Evolutionary conservation across 2,113 vertebrate species (phyloP).

Genomic region (Alligator sinensis): DNA sequence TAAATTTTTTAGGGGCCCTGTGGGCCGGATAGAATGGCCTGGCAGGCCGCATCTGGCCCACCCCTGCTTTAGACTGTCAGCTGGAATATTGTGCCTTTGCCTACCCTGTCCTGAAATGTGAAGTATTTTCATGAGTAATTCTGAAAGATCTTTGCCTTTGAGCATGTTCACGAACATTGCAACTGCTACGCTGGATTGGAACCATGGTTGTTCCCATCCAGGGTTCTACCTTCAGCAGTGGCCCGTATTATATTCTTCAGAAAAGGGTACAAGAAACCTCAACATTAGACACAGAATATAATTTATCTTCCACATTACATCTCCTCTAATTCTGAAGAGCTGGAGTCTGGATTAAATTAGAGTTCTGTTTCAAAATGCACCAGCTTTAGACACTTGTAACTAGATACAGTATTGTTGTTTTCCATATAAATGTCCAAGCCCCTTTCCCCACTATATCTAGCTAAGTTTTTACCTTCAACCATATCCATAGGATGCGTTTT

Average conservation of each 20-base stretch:
- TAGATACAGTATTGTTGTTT: not conserved
- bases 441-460: accelerated
- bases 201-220: not conserved
- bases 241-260: not conserved
- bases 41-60: no score
- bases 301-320: no score
- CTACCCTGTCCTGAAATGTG: accelerated
- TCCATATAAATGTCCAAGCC: not conserved
- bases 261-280: not conserved
- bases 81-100: not conserved
- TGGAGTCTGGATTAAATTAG: not conserved
- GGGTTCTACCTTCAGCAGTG: not conserved
- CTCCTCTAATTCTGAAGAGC: no score
- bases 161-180: not conserved
- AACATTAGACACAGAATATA: no score
- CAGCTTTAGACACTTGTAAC: not conserved
- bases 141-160: not conserved
- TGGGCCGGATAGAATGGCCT: no score
- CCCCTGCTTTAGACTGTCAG: not conserved
- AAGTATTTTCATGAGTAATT: not conserved
- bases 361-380: not conserved
- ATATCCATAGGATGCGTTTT: not conserved
- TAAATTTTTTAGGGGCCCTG: no score
- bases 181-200: not conserved
- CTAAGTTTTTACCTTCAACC: not conserved